phyloP scores from a whole-genome alignment of 2,888 invertebrate genomes.

The Melikaiella ostensackeni region DNA sequence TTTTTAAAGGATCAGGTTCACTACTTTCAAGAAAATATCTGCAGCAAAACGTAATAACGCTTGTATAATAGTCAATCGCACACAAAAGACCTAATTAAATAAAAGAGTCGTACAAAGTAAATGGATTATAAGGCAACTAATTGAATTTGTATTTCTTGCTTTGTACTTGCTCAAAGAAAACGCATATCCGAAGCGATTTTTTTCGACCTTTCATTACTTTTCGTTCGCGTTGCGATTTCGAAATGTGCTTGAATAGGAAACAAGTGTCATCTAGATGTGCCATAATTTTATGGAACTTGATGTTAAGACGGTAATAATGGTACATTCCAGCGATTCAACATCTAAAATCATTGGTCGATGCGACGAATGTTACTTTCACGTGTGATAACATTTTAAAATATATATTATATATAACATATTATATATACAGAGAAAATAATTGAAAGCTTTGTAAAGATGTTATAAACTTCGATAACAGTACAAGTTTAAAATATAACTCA shows the following conservation, averaged over 20 bases:
- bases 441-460: conserved; percentile 35
- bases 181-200: neutral
- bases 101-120: conserved; percentile 30
- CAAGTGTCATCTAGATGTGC: conserved; percentile 61
- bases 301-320: conserved; percentile 54
- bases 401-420: conserved; percentile 14
- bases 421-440: conserved; percentile 31
- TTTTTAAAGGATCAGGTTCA: conserved; percentile 20
- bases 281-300: conserved; percentile 60
- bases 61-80: conserved; percentile 11
- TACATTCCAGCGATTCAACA: conserved; percentile 50
- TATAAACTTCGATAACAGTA: conserved; percentile 36
- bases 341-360: conserved; percentile 38
- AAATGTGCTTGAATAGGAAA: conserved; percentile 51
- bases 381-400: conserved; percentile 38
- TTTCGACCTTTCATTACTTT: conserved; percentile 3
- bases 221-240: conserved; percentile 38
- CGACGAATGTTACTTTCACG: conserved; percentile 36
- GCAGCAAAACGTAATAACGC: neutral
- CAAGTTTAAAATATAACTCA: conserved; percentile 32
- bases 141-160: conserved; percentile 15
- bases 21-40: conserved; percentile 8
- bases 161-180: conserved; percentile 11
- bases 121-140: neutral
- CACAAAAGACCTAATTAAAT: conserved; percentile 12